These are phyloP conservation scores for Tigriopus japonicus DNA, from an alignment of 1,140 invertebrate genomes.

Conservation along the genomic window DNA sequence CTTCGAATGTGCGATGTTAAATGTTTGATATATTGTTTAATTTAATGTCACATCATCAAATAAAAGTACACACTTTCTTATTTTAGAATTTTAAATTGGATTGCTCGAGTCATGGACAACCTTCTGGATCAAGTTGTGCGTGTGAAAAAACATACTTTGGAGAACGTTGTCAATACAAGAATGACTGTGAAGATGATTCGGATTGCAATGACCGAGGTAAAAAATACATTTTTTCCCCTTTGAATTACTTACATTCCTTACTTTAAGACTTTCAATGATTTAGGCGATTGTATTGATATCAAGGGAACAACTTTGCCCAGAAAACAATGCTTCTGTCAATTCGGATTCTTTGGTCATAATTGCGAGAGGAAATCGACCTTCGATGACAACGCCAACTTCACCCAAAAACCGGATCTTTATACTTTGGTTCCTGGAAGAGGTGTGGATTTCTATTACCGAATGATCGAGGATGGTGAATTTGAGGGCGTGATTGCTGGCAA, in stretches of 20 bases:
- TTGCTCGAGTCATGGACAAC: slow-evolving; percentile 59
- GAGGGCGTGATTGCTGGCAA: slow-evolving; percentile 56
- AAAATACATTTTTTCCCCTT: no score
- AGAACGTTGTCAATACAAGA: slow-evolving; percentile 55
- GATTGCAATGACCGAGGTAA: slow-evolving; percentile 67
- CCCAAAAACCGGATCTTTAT: neutral
- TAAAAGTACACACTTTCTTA: slow-evolving; percentile 49
- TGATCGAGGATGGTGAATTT: slow-evolving; percentile 28
- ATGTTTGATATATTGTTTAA: no score
- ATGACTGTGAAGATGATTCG: slow-evolving; percentile 40
- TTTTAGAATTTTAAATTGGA: slow-evolving; percentile 22
- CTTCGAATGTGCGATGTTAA: no score
- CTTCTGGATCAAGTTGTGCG: slow-evolving; percentile 47
- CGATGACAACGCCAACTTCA: neutral
- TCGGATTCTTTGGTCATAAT: slow-evolving; percentile 47
- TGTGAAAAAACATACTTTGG: slow-evolving; percentile 55
- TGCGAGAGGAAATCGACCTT: slow-evolving; percentile 25
- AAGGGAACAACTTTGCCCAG: slow-evolving; percentile 54
- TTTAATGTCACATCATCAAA: no score
- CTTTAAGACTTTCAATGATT: no score
- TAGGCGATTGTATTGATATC: slow-evolving; percentile 47
- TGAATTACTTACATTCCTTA: no score
- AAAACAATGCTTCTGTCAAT: slow-evolving; percentile 69
- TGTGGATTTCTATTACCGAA: no score
- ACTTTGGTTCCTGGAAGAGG: no score